Evolutionary conservation across 2,113 vertebrate genomes (phyloP).

Genomic region (Natator depressus): DNA sequence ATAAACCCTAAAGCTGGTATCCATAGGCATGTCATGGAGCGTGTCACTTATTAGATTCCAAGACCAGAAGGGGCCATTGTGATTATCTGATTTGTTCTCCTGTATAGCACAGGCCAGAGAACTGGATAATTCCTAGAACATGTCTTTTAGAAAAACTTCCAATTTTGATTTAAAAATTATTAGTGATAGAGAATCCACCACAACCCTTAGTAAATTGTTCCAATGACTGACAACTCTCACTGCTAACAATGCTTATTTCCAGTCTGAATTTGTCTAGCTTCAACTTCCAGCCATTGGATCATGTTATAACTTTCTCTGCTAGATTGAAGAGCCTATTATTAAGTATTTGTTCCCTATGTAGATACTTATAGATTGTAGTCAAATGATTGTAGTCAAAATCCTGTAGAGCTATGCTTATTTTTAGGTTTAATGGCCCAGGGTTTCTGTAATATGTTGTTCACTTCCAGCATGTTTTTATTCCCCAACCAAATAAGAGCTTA

Average conservation of each 20-base stretch:
- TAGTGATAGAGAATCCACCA: background rate
- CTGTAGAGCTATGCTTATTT: slow-evolving; percentile 46
- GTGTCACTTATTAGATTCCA: background rate
- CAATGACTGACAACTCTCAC: background rate
- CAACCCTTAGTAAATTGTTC: background rate
- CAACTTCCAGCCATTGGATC: background rate
- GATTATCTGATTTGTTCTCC: background rate
- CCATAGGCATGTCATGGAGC: background rate
- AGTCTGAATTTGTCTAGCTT: background rate
- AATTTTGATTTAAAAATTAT: too few relatives aligned
- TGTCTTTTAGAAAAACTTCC: too few relatives aligned
- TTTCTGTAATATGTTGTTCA: slow-evolving; percentile 53
- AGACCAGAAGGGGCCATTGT: background rate
- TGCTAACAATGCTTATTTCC: background rate
- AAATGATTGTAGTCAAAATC: background rate
- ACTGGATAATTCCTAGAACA: too few relatives aligned
- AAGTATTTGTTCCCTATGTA: background rate
- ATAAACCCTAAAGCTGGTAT: background rate
- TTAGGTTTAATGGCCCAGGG: slow-evolving; percentile 47
- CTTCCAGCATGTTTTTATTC: slow-evolving; percentile 68
- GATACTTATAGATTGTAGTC: background rate
- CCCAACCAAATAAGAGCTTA: slow-evolving; percentile 55
- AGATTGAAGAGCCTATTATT: background rate
- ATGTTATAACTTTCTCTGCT: background rate
- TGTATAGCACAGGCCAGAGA: background rate